Percentiles rank a stretch among this genome's conserved stretches.
Evolutionary conservation across 2,113 vertebrate species (phyloP).

Genomic region (Pomatorhinus ruficollis): DNA sequence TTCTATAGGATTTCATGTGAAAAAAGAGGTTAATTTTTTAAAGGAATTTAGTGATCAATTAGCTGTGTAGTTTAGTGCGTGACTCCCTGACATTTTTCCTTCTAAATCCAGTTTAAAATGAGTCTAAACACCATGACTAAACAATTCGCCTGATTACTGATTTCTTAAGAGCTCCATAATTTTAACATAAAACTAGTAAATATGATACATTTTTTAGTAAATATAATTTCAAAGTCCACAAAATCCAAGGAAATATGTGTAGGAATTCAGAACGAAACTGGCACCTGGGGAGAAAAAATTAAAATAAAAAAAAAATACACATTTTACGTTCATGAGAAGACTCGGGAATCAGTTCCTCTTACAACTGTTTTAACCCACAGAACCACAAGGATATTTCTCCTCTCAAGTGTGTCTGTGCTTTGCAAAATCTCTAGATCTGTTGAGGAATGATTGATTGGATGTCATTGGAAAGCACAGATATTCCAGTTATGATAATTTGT

Average conservation of each 20-base stretch:
- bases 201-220: background rate
- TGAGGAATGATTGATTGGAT: background rate
- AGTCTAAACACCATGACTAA: background rate
- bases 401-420: background rate
- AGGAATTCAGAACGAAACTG: background rate
- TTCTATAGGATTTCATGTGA: background rate
- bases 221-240: background rate
- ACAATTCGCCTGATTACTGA: background rate
- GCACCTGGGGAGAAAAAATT: background rate
- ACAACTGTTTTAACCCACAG: background rate
- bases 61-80: background rate
- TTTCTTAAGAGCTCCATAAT: background rate
- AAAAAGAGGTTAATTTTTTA: background rate
- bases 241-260: background rate
- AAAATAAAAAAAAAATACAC: background rate
- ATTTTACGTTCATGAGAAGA: background rate
- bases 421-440: background rate
- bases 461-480: background rate
- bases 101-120: constrained; percentile 35
- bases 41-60: constrained; percentile 36
- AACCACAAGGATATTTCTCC: background rate
- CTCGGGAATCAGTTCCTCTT: background rate
- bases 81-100: constrained; percentile 34
- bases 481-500: background rate
- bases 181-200: background rate